These are phyloP conservation scores for Dynastes tityus DNA, from an alignment of 2,888 invertebrate species.

Conservation along the genomic window DNA sequence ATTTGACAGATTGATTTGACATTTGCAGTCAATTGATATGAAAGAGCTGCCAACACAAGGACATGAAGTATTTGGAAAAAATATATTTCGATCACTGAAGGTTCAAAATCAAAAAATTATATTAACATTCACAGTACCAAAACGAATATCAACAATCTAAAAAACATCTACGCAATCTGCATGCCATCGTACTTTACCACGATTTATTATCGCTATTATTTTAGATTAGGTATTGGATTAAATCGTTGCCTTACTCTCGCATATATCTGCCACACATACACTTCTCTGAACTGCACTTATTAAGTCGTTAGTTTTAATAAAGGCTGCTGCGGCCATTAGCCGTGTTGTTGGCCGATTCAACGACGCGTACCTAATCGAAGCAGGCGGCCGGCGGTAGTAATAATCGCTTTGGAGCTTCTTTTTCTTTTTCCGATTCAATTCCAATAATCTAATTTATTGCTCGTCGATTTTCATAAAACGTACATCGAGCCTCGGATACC, in stretches of 20 bases:
- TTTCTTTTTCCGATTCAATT: conserved; percentile 35
- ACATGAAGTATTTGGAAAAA: no score
- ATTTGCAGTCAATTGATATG: no score
- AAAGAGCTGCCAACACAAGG: no score
- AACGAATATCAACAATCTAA: no score
- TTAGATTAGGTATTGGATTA: conserved; percentile 14
- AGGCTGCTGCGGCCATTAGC: background rate
- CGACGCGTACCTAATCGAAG: conserved; percentile 27
- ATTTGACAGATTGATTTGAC: no score
- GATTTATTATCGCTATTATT: conserved; percentile 4
- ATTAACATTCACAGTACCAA: no score
- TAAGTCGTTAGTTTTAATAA: conserved; percentile 43
- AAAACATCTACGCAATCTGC: conserved; percentile 1
- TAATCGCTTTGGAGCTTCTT: conserved; percentile 2
- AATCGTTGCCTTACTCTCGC: background rate
- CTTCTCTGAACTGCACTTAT: conserved; percentile 3
- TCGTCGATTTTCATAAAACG: conserved; percentile 12
- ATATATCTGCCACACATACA: background rate
- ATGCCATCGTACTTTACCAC: background rate
- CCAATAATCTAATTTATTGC: conserved; percentile 41
- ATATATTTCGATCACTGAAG: no score
- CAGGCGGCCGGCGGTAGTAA: conserved; percentile 13
- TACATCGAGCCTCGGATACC: background rate
- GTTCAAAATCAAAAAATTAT: no score
- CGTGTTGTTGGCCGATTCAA: conserved; percentile 9